These are phyloP conservation scores for Hyles euphorbiae DNA, from an alignment of 1,140 invertebrate species.

Conservation along the genomic window DNA sequence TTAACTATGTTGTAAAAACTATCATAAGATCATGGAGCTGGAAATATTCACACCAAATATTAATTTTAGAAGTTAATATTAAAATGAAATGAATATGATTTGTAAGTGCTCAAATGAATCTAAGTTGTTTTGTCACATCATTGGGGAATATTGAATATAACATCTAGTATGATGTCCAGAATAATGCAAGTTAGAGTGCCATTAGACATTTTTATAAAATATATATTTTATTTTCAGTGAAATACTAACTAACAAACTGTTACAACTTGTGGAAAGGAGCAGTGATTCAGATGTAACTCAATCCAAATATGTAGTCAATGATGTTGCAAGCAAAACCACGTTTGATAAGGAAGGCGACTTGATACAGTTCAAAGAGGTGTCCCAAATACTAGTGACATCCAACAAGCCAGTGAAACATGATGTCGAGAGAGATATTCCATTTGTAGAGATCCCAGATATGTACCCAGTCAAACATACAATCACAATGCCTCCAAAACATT, in stretches of 20 bases:
- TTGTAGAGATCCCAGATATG: constrained; percentile 80
- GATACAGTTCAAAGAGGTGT: constrained; percentile 79
- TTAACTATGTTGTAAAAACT: background rate
- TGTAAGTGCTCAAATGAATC: too few relatives aligned
- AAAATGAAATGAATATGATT: too few relatives aligned
- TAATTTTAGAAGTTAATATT: too few relatives aligned
- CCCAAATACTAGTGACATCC: constrained; percentile 81
- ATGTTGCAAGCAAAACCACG: constrained; percentile 74
- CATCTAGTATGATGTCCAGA: too few relatives aligned
- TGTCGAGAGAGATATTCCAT: constrained; percentile 56
- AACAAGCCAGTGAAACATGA: constrained; percentile 77
- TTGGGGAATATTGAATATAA: too few relatives aligned
- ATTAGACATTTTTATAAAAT: too few relatives aligned
- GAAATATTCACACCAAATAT: too few relatives aligned
- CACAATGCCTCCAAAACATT: constrained; percentile 79
- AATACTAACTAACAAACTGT: constrained; percentile 81
- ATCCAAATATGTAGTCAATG: constrained; percentile 75
- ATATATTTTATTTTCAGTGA: constrained; percentile 73
- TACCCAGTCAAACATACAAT: constrained; percentile 83
- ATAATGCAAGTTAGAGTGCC: too few relatives aligned
- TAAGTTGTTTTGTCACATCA: too few relatives aligned
- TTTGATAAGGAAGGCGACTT: constrained; percentile 79
- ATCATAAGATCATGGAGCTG: too few relatives aligned
- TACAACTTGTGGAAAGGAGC: constrained; percentile 82
- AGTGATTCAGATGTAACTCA: constrained; percentile 73